A percentile compares a stretch with the other conserved stretches of the same genome.
Conservation (phyloP, 2,888 invertebrate genomes). For the Limnephilus rhombicus region DNA sequence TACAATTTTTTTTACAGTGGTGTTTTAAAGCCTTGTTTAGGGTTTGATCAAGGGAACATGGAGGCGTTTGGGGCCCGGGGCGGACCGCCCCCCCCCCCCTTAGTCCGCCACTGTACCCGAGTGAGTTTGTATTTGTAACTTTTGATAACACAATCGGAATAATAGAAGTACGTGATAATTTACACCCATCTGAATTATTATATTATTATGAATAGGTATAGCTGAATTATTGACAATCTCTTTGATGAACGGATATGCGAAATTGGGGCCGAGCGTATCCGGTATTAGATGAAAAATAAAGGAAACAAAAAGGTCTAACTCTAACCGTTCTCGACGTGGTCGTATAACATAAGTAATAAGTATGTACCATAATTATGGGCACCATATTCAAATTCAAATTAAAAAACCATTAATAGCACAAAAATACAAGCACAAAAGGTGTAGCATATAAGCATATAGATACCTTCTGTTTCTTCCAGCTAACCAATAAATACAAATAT, state of each 20-base stretch:
- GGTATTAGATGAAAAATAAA: constrained; percentile 37
- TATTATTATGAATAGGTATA: not conserved
- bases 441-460: too few species aligned
- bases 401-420: too few species aligned
- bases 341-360: too few species aligned
- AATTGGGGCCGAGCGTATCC: constrained; percentile 61
- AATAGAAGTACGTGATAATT: not conserved
- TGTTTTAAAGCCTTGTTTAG: too few species aligned
- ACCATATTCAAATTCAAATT: not conserved
- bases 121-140: not conserved
- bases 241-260: constrained; percentile 59
- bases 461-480: too few species aligned
- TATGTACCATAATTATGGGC: not conserved
- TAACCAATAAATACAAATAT: too few species aligned
- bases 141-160: constrained; percentile 11
- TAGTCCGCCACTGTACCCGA: too few species aligned
- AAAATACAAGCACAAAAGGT: too few species aligned
- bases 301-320: not conserved
- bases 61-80: too few species aligned
- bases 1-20: too few species aligned
- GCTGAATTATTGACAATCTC: constrained; percentile 57
- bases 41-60: too few species aligned
- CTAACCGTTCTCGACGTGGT: not conserved
- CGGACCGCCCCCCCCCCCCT: too few species aligned
- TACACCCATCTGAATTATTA: not conserved